Percentiles rank a stretch among this genome's conserved stretches.
Evolutionary conservation across 2,113 vertebrate genomes (phyloP).

Genomic region (Rhinolophus ferrumequinum): DNA sequence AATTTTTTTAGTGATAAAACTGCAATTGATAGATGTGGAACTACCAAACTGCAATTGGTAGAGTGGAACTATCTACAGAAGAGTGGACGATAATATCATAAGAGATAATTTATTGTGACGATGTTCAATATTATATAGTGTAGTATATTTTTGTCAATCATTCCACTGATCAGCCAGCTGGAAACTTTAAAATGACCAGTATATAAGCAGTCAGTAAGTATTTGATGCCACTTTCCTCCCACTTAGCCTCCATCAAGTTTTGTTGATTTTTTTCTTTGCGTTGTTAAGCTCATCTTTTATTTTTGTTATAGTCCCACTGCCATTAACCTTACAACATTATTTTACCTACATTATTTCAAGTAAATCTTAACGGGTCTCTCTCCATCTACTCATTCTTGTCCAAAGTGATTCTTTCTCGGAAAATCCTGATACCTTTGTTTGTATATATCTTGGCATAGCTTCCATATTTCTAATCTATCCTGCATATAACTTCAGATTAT

Average conservation of each 20-base stretch:
- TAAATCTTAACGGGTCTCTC: background rate
- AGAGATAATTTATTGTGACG: background rate
- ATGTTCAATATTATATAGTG: background rate
- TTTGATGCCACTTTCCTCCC: background rate
- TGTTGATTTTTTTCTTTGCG: background rate
- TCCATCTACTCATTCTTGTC: background rate
- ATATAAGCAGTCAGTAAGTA: background rate
- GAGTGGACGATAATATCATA: background rate
- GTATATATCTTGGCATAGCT: background rate
- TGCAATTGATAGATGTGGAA: background rate
- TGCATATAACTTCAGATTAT: background rate
- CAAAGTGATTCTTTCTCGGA: background rate
- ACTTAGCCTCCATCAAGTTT: background rate
- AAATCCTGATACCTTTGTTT: conserved; percentile 15
- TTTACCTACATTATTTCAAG: background rate
- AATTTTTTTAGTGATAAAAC: conserved; percentile 23
- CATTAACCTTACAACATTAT: background rate
- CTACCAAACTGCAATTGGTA: background rate
- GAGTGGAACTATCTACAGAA: background rate
- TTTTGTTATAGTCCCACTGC: background rate
- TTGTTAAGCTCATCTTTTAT: background rate
- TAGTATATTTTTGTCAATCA: background rate
- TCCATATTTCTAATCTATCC: background rate
- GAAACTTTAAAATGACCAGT: background rate
- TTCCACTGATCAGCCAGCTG: background rate